Conservation (phyloP, 2,888 invertebrate genomes). For the Idaea aversata region DNA sequence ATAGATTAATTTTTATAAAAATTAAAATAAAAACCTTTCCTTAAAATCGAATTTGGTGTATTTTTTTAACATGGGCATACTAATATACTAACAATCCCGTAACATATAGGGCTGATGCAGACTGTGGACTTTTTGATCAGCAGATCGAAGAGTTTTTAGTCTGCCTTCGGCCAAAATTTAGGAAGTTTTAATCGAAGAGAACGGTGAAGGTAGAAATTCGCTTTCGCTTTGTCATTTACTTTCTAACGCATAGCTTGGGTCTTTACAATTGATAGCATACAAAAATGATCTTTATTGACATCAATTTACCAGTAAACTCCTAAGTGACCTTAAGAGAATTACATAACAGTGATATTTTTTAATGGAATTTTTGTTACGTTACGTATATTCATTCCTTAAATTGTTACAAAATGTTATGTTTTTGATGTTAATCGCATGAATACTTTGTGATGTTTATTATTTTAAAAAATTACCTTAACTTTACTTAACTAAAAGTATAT, state of each 20-base stretch:
- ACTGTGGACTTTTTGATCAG: not conserved
- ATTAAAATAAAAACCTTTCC: slow-evolving; percentile 78
- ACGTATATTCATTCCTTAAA: too few species aligned
- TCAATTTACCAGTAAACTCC: slow-evolving; percentile 4
- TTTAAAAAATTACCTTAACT: too few species aligned
- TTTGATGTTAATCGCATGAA: too few species aligned
- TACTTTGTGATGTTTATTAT: too few species aligned
- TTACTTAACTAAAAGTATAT: too few species aligned
- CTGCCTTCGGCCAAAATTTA: slow-evolving; percentile 4
- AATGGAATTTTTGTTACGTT: too few species aligned
- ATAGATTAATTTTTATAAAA: slow-evolving; percentile 70
- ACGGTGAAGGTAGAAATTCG: not conserved
- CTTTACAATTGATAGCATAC: not conserved
- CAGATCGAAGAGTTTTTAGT: not conserved
- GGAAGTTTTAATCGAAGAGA: not conserved
- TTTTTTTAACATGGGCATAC: slow-evolving; percentile 80
- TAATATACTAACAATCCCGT: slow-evolving; percentile 68
- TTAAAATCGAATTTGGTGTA: slow-evolving; percentile 78
- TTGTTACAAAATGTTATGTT: too few species aligned
- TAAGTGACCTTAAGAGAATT: slow-evolving; percentile 3
- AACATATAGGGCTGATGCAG: not conserved
- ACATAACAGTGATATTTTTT: too few species aligned
- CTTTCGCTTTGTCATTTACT: slow-evolving; percentile 4
- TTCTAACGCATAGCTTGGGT: slow-evolving; percentile 1
- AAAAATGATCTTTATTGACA: slow-evolving; percentile 17